phyloP scores from a whole-genome alignment of 2,888 invertebrate genomes.

The Cloeon dipterum region DNA sequence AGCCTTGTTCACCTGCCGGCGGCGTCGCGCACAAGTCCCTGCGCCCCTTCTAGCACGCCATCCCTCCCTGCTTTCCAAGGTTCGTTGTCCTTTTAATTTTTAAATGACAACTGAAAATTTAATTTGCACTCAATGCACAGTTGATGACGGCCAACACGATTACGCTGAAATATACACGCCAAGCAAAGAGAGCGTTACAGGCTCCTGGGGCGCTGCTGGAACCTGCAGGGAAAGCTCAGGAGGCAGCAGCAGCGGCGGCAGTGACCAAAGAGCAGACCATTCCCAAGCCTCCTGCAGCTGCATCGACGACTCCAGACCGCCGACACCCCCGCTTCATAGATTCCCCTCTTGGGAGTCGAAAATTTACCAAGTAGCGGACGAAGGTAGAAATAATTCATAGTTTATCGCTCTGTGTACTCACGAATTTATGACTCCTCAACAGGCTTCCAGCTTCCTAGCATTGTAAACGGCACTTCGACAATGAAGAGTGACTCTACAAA shows the following conservation, averaged over 20 bases:
- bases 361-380: constrained; percentile 57
- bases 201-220: constrained; percentile 11
- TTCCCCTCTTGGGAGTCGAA: constrained; percentile 91
- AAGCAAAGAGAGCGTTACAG: constrained; percentile 46
- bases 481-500: constrained; percentile 11
- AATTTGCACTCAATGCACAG: constrained; percentile 13
- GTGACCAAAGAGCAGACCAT: constrained; percentile 6
- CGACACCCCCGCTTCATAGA: constrained; percentile 76
- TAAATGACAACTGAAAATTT: neutral
- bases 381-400: constrained; percentile 2
- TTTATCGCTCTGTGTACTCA: too few relatives aligned
- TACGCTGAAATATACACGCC: constrained; percentile 90
- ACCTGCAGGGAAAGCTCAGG: constrained; percentile 7
- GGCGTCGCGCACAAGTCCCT: constrained; percentile 17
- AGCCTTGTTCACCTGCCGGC: constrained; percentile 25
- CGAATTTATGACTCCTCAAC: too few relatives aligned
- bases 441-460: neutral
- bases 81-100: neutral
- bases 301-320: constrained; percentile 31
- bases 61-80: constrained; percentile 1
- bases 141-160: constrained; percentile 33
- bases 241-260: constrained; percentile 10
- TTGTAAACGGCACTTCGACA: neutral
- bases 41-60: constrained; percentile 1
- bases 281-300: constrained; percentile 5